Evolutionary conservation across 1,140 invertebrate species (phyloP), one percentile per base, ranked within the genome.

Genomic region (Papilio helenus): DNA sequence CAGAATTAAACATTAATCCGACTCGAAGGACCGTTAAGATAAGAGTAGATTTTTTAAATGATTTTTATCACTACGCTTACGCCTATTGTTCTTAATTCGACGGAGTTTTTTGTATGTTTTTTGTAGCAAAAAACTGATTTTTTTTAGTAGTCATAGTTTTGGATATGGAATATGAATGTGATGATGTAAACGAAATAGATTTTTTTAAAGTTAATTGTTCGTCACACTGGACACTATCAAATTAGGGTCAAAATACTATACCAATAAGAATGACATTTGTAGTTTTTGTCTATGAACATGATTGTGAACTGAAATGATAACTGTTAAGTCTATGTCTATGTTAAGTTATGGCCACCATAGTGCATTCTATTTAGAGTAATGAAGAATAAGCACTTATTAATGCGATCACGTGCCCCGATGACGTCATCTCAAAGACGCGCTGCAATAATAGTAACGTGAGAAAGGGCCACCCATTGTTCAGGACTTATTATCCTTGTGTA

Each of bases 351-450:
- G 23, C 23, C 20, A 23, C 20, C 61, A 29, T 68, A 16, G 72
- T 29, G 73, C 73, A 76, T 76, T 26, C 49, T 76, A 76, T 55
- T 76, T 76, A 76, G 46, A 49, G 23, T 76, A 55, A 76, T 29
- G 49, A 76, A 76, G 73, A 76, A 20, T 76, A 76, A 76, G 49
- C 51, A 49, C 49, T 58, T 76, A 76, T 76, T 76, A 76, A 76
- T 39, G 49, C 49, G 49, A 39, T 76, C 46, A 55, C 73, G 18
- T 14, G 73, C 26, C 73, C 16, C 26, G 8, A 49, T 76, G 73
- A 55, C 73, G 73, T 76, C 73, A 76, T 8, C 49, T 29, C 29
- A 26, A 76, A 76, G 73, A 76, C 73, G 2, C 73, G 29, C 29
- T 9, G 73, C 49, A 76, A 58, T 58, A 34, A 55, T 55, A 76